Conservation (phyloP, 2,888 invertebrate species). For the Caenorhabditis plicata region DNA sequence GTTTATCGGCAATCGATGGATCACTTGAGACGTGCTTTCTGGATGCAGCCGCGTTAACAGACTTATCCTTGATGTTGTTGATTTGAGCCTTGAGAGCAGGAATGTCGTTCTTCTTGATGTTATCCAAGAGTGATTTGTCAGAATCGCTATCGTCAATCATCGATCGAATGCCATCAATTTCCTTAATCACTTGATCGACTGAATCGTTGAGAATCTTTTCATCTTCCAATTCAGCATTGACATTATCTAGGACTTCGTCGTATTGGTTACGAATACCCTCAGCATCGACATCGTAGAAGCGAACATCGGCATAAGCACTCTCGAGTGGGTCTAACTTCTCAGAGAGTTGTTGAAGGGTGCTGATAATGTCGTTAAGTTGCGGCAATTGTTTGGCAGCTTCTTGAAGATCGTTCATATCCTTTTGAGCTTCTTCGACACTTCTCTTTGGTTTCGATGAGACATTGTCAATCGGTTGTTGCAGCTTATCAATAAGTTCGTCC, state of each 20-base stretch:
- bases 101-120: conserved; percentile 13
- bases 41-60: conserved; percentile 20
- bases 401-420: neutral
- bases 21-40: conserved; percentile 30
- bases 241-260: conserved; percentile 2
- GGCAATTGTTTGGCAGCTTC: conserved; percentile 6
- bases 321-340: conserved; percentile 51
- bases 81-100: conserved; percentile 38
- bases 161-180: conserved; percentile 2
- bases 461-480: conserved; percentile 26
- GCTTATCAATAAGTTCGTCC: conserved; percentile 20
- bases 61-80: conserved; percentile 25
- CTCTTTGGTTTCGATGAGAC: conserved; percentile 30
- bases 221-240: conserved; percentile 1
- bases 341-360: conserved; percentile 43
- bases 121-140: conserved; percentile 18
- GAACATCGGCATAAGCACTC: conserved; percentile 51
- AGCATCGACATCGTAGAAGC: conserved; percentile 8
- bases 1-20: conserved; percentile 13
- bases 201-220: conserved; percentile 1
- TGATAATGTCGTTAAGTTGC: conserved; percentile 22
- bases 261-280: conserved; percentile 1
- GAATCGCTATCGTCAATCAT: conserved; percentile 6
- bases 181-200: conserved; percentile 2
- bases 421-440: conserved; percentile 2